Percentiles rank a stretch among this genome's conserved stretches.
phyloP scores from a whole-genome alignment of 2,888 invertebrate genomes.

The Tribolium freemani region DNA sequence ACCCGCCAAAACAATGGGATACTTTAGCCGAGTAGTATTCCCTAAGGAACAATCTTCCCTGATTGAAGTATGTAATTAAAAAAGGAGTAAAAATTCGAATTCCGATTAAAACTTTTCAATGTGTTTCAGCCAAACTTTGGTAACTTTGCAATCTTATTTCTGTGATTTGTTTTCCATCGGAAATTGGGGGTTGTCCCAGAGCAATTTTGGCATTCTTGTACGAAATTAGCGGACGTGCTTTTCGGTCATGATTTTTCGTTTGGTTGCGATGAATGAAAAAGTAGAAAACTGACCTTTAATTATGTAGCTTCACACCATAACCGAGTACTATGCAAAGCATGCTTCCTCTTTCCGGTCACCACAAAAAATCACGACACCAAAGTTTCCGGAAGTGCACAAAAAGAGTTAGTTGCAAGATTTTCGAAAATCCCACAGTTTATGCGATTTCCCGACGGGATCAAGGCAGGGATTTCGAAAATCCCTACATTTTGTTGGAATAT shows the following conservation, averaged over 20 bases:
- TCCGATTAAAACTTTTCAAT: background rate
- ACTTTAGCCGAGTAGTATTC: background rate
- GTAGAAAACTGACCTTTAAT: conserved; percentile 37
- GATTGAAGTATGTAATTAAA: background rate
- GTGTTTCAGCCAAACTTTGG: background rate
- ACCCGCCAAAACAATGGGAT: background rate
- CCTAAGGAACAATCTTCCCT: background rate
- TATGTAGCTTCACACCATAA: conserved; percentile 35
- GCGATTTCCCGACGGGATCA: background rate
- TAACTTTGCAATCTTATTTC: background rate
- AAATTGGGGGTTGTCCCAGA: background rate
- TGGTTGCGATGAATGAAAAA: background rate
- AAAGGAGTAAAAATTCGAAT: background rate
- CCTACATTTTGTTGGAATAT: conserved; percentile 35
- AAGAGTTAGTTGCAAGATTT: conserved; percentile 5
- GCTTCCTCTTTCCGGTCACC: conserved; percentile 37
- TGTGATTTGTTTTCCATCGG: background rate
- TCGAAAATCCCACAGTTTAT: conserved; percentile 10
- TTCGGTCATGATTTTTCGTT: background rate
- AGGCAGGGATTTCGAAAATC: conserved; percentile 6
- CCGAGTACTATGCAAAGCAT: conserved; percentile 34
- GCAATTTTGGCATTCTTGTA: background rate
- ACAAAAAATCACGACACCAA: conserved; percentile 27
- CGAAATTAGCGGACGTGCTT: background rate
- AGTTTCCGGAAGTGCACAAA: conserved; percentile 13